Conservation (phyloP, 2,797 vertebrate genomes). For the Coluber constrictor region DNA sequence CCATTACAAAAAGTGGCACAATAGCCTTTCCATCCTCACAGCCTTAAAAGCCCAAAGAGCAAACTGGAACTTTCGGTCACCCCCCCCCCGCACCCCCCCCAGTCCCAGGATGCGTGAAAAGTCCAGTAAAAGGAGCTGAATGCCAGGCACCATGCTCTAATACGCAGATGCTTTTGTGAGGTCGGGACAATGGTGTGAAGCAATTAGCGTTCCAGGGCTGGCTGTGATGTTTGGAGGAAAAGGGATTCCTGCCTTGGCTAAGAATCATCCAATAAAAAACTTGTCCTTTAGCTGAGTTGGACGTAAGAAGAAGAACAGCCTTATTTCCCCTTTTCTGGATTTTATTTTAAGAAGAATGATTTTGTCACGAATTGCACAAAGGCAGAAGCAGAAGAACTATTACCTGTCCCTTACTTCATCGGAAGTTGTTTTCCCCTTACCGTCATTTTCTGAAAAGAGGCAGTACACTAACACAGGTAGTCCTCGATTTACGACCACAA, state of each 20-base stretch:
- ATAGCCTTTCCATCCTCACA: background rate
- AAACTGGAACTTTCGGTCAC: conserved; percentile 28
- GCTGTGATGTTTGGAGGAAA: conserved; percentile 53
- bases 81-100: background rate
- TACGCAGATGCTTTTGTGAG: conserved; percentile 58
- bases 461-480: too few species aligned
- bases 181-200: conserved; percentile 60
- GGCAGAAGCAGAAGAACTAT: conserved; percentile 20
- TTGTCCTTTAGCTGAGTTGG: background rate
- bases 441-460: background rate
- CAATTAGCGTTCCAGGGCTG: conserved; percentile 60
- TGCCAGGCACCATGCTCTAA: conserved; percentile 44
- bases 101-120: conserved; percentile 15
- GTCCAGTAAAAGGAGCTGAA: conserved; percentile 53
- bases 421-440: conserved; percentile 47
- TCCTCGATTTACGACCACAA: too few species aligned
- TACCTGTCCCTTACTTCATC: conserved; percentile 20
- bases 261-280: conserved; percentile 33
- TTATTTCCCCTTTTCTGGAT: background rate
- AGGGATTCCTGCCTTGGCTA: background rate
- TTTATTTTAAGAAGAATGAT: conserved; percentile 36
- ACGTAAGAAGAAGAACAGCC: background rate
- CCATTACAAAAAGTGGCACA: background rate
- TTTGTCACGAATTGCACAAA: conserved; percentile 57
- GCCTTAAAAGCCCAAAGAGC: background rate